Evolutionary conservation across 2,113 vertebrate genomes (phyloP), one percentile per base, ranked within the genome.

Genomic region (Xiphophorus hellerii): DNA sequence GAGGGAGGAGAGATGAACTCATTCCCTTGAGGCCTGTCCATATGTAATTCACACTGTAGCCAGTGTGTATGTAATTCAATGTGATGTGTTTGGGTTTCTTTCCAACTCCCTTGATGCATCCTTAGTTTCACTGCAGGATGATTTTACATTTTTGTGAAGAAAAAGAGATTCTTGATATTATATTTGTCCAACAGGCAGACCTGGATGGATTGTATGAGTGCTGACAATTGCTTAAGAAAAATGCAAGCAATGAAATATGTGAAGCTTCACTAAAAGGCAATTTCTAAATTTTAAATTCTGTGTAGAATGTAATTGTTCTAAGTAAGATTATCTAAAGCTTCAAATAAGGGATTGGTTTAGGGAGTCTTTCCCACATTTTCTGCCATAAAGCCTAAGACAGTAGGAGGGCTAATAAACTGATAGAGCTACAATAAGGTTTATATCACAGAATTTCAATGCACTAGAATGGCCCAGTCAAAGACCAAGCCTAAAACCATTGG

Each of bases 91-190:
- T 25, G 44, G 44, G 44, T 25, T 25, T 51, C 20, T 51, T 25
- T 58, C 51, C 71, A 81, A 77, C 78, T 89, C 89, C 88, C 88
- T 51, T 27, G 58, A 74, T 58, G 61, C 73, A 68, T 82, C 79
- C 44, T 77, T 87, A 76, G 76, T 78, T 65, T 66, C 80, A 63
- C 29, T 66, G 62, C 77, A 77, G 80, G 71, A 81, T 66, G 73
- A 86, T 77, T 84, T 83, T 70, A 74, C 60, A 48, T 80, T 78
- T 84, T 85, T 73, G 31, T 3, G 3, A 75, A 28, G 39, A 85
- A 91, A 88, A 87, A 92, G 93, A 90, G 82, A 64, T 80, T 73
- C 80, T 76, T 90, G 88, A 90, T 88, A 80, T 54, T 73, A 79
- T 63, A 73, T 80, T 89, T 71, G 81, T 42, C 62, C 89, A 79